Evolutionary conservation across 2,113 vertebrate genomes (phyloP).

Genomic region (Solea solea): DNA sequence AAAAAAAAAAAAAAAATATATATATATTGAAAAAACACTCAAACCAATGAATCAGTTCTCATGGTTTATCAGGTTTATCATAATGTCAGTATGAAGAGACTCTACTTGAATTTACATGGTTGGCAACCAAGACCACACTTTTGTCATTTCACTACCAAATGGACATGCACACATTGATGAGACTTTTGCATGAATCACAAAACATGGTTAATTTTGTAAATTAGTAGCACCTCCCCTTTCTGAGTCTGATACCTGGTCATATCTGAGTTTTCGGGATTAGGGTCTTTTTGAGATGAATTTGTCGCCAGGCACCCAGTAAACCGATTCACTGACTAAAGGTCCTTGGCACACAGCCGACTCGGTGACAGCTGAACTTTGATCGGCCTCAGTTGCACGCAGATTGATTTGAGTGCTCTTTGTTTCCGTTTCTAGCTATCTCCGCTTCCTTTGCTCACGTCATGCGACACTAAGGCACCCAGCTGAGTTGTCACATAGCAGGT

Average conservation of each 20-base stretch:
- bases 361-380: constrained; percentile 64
- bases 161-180: not conserved
- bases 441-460: not conserved
- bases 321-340: constrained; percentile 76
- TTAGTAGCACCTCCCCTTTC: too few species aligned
- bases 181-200: too few species aligned
- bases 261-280: constrained; percentile 21
- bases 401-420: constrained; percentile 20
- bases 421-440: constrained; percentile 6
- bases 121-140: not conserved
- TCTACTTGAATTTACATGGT: too few species aligned
- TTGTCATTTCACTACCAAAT: not conserved
- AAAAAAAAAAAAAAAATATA: too few species aligned
- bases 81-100: too few species aligned
- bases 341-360: constrained; percentile 65
- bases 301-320: constrained; percentile 31
- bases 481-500: constrained; percentile 6
- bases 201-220: not conserved
- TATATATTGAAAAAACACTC: too few species aligned
- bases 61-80: too few species aligned
- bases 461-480: constrained; percentile 23
- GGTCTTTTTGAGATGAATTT: constrained; percentile 55
- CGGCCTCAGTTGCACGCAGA: constrained; percentile 33
- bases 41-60: too few species aligned
- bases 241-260: not conserved